Base-by-base conservation (phyloP, 1,140 invertebrate genomes). In the Drosophila guanche region DNA sequence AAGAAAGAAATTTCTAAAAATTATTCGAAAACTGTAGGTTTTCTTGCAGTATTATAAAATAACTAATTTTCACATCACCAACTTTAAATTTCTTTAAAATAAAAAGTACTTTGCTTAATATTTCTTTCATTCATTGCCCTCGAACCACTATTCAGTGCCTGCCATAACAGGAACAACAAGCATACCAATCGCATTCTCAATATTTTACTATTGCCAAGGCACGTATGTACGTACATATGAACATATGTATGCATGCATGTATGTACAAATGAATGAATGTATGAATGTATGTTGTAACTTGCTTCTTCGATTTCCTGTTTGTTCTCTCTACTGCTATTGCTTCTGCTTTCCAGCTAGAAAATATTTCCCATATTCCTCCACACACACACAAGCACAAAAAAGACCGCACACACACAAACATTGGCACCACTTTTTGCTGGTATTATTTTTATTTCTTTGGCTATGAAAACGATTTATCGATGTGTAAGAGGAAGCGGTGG, bases 381-480 rank as follows among this genome's bases (percentile, higher is more conserved):
- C 37, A 52, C n/a, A 51, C 12, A 14, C 14, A 20, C 12, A 56
- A 16, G 29, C 65, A 29, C 33, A 12, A 4, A 37, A 10, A 37
- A 4, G 3, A 8, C 16, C 20, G 29, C 40, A 12, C 33, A 51
- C 20, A 51, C 12, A 16, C 14, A 55, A 8, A 40, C 63, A 23
- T 61, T 50, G 41, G 45, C 22, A 56, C 45, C 20, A 12, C 52
- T 60, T 59, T 52, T 75, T 43, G 41, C 41, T 61, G 53, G 62
- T 55, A 47, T 56, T 79, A 60, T 81, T 71, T 75, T 84, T 79
- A 67, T 84, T 79, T 60, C 57, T 46, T 76, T 46, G 55, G 48
- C 55, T 40, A 61, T 67, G 60, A 63, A 79, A 76, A 57, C 80
- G 66, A 84, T 84, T 84, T 84, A 84, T 85, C 61, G 76, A 72